Evolutionary conservation across 2,888 invertebrate genomes (phyloP).

Genomic region (Mesorhabditis spiculigera): DNA sequence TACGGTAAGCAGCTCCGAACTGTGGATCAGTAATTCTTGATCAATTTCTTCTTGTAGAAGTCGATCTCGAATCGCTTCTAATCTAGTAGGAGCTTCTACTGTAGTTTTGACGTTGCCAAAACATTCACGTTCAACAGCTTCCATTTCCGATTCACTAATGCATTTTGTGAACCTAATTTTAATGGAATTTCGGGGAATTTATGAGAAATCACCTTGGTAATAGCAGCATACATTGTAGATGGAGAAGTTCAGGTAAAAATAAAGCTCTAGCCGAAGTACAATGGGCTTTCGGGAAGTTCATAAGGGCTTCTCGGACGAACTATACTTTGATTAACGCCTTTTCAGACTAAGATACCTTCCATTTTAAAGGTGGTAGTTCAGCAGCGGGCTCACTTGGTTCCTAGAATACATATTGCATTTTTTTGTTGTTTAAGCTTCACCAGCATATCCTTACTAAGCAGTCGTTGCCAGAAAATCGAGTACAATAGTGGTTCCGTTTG

Average conservation of each 20-base stretch:
- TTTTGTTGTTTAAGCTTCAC: conserved; percentile 12
- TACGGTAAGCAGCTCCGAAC: conserved; percentile 34
- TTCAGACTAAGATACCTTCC: neutral
- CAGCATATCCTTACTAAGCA: conserved; percentile 30
- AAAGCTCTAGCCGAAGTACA: conserved; percentile 32
- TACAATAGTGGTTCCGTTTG: conserved; percentile 44
- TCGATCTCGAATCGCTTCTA: conserved; percentile 23
- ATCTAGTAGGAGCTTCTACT: conserved; percentile 12
- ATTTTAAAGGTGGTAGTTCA: neutral
- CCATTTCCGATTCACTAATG: conserved; percentile 12
- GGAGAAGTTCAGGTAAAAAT: conserved; percentile 28
- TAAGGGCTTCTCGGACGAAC: conserved; percentile 24
- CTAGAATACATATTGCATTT: neutral
- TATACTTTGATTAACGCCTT: conserved; percentile 18
- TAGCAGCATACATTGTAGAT: conserved; percentile 41
- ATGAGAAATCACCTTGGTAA: conserved; percentile 20
- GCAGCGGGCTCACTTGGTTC: neutral
- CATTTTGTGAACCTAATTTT: conserved; percentile 18
- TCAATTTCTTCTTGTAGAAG: conserved; percentile 27
- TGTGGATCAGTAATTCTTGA: conserved; percentile 22
- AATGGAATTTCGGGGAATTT: conserved; percentile 6
- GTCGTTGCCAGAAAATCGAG: conserved; percentile 43
- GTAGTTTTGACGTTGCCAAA: conserved; percentile 19
- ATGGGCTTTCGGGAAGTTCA: conserved; percentile 36
- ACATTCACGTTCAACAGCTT: conserved; percentile 20